Conservation (phyloP, 2,113 vertebrate species). For the Pyrgilauda ruficollis region DNA sequence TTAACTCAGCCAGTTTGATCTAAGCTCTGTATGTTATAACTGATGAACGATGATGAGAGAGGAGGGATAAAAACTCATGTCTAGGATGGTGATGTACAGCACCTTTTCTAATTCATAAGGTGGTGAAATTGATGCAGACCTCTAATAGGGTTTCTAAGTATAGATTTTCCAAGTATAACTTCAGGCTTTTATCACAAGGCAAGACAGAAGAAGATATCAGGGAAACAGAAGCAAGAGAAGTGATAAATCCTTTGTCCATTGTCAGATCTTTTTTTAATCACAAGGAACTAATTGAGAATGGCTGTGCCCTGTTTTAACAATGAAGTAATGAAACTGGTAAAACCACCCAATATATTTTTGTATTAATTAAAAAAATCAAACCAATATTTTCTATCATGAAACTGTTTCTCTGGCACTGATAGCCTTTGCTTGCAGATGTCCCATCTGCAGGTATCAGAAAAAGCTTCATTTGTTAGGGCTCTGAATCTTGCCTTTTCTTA, state of each 20-base stretch:
- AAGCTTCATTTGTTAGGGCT: neutral
- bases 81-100: neutral
- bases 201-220: neutral
- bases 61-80: neutral
- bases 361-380: neutral
- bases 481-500: neutral
- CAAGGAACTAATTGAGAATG: neutral
- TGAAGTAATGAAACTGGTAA: neutral
- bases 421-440: neutral
- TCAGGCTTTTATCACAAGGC: neutral
- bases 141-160: slow-evolving; percentile 30
- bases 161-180: slow-evolving; percentile 24
- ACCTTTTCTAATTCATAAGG: neutral
- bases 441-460: neutral
- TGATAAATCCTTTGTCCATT: neutral
- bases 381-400: neutral
- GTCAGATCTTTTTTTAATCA: neutral
- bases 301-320: neutral
- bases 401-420: neutral
- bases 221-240: neutral
- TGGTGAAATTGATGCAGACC: neutral
- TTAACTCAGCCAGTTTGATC: neutral
- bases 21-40: neutral
- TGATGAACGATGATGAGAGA: neutral
- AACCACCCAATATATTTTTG: neutral